phyloP scores from a whole-genome alignment of 2,113 vertebrate genomes.

The Brachypodius melanocephalos region DNA sequence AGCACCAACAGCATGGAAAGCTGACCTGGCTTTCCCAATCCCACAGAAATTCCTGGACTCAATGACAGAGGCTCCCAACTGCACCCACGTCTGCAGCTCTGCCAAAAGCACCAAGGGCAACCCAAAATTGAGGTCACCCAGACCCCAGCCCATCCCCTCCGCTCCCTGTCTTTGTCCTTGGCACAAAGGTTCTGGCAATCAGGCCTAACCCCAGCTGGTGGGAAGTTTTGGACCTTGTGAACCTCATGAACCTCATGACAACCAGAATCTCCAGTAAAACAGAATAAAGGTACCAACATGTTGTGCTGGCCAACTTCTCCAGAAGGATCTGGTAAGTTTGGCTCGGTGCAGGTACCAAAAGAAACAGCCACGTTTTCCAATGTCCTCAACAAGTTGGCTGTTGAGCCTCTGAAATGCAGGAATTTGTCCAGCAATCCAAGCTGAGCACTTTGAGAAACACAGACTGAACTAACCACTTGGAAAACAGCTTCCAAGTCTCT shows the following conservation, averaged over 20 bases:
- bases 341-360: neutral
- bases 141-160: rapidly evolving
- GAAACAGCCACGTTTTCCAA: rapidly evolving
- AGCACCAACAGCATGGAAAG: neutral
- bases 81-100: neutral
- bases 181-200: rapidly evolving
- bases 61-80: neutral
- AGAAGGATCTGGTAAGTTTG: neutral
- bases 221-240: neutral
- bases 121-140: neutral
- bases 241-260: neutral
- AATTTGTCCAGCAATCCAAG: neutral
- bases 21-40: neutral
- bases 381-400: neutral
- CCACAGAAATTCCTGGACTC: neutral
- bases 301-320: neutral
- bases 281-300: neutral
- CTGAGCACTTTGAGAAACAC: neutral
- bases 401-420: neutral
- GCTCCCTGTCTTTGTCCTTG: neutral
- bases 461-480: neutral
- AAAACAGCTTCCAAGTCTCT: neutral
- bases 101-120: neutral
- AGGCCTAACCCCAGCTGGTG: neutral
- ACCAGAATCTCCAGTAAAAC: neutral